Percentiles rank a stretch among this genome's conserved stretches.
phyloP scores from a whole-genome alignment of 2,888 invertebrate genomes.

The Nowickia ferox region DNA sequence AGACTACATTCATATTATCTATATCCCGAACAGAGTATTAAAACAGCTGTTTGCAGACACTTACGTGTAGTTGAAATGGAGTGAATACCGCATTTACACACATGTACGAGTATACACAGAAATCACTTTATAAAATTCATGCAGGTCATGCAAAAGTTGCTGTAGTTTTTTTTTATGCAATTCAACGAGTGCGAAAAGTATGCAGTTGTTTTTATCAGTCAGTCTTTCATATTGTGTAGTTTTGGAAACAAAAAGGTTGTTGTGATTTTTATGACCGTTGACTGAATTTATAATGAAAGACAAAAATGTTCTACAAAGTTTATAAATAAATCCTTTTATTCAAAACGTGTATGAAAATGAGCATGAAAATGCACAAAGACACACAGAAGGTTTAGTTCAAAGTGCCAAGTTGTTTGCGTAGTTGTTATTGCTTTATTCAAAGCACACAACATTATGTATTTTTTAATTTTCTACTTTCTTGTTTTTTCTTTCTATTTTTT shows the following conservation, averaged over 20 bases:
- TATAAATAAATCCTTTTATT: constrained; percentile 45
- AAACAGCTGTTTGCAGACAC: too few relatives aligned
- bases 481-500: background rate
- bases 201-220: constrained; percentile 20
- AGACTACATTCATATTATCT: too few relatives aligned
- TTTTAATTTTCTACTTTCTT: background rate
- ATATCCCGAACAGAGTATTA: too few relatives aligned
- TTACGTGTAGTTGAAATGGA: too few relatives aligned
- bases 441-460: background rate
- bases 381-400: constrained; percentile 28
- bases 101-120: background rate
- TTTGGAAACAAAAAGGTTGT: background rate
- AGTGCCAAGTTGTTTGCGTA: background rate
- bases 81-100: too few relatives aligned
- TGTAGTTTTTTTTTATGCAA: background rate
- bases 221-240: constrained; percentile 3
- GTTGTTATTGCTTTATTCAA: background rate
- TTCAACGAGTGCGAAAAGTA: background rate
- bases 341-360: background rate
- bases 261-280: constrained; percentile 59
- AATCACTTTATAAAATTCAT: background rate
- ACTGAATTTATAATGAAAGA: constrained; percentile 59
- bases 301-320: constrained; percentile 35
- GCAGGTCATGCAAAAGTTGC: too few relatives aligned
- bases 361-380: background rate